phyloP scores from a whole-genome alignment of 2,113 vertebrate genomes.

The Danio rerio region GRCz12tu NC_133190.1:41129001-41129500 shows the following conservation, averaged over 20 bases:
- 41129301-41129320: slow-evolving; percentile 36
- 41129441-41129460: slow-evolving; percentile 38
- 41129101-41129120: slow-evolving; percentile 69
- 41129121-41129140: slow-evolving; percentile 66
- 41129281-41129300: slow-evolving; percentile 31
- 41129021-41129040: slow-evolving; percentile 72
- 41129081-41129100: slow-evolving; percentile 63
- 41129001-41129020: slow-evolving; percentile 60
- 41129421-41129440: slow-evolving; percentile 32
- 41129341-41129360: slow-evolving; percentile 49
- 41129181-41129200: slow-evolving; percentile 66
- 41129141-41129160: slow-evolving; percentile 41
- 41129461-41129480: slow-evolving; percentile 28
- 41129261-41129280: slow-evolving; percentile 43
- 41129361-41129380: background rate
- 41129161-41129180: slow-evolving; percentile 53
- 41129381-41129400: slow-evolving; percentile 42
- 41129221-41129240: slow-evolving; percentile 50
- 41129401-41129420: slow-evolving; percentile 36
- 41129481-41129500: slow-evolving; percentile 37
- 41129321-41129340: background rate
- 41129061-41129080: slow-evolving; percentile 49
- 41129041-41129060: slow-evolving; percentile 59
- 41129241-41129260: slow-evolving; percentile 35
- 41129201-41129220: slow-evolving; percentile 51